Percentiles rank a stretch among this genome's conserved stretches.
Evolutionary conservation across 2,113 vertebrate species (phyloP).

Genomic region (Hipposideros armiger): DNA sequence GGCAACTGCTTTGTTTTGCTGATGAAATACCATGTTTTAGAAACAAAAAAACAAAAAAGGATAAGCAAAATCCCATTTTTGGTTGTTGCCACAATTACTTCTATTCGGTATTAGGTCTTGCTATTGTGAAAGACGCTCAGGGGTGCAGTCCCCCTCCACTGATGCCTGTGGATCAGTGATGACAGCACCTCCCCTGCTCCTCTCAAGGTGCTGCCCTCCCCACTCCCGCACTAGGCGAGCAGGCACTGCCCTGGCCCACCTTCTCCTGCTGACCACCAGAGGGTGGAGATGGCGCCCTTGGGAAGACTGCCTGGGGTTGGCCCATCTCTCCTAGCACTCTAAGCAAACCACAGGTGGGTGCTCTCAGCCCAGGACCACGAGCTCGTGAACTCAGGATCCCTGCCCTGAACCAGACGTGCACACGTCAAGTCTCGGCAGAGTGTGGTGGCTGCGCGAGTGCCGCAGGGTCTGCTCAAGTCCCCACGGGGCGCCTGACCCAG

Average conservation of each 20-base stretch:
- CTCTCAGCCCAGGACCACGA: background rate
- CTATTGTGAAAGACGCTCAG: background rate
- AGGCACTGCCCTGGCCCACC: fast-evolving
- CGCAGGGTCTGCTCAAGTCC: fast-evolving
- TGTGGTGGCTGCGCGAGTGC: fast-evolving
- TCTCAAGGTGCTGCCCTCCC: background rate
- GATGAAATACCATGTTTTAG: background rate
- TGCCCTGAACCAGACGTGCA: background rate
- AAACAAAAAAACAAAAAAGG: background rate
- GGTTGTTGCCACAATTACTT: background rate
- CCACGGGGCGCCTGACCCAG: background rate
- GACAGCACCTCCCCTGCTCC: fast-evolving
- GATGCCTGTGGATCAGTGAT: background rate
- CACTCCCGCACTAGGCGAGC: too few species aligned
- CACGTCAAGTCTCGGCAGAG: background rate
- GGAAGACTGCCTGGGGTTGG: background rate
- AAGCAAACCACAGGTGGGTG: background rate
- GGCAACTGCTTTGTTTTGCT: background rate
- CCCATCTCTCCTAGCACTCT: too few species aligned
- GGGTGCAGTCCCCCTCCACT: fast-evolving
- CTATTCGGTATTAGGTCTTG: background rate
- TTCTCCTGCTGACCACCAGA: background rate
- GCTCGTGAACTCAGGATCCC: background rate
- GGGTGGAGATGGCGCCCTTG: too few species aligned
- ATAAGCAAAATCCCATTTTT: background rate